These are phyloP conservation scores for Neoarius graeffei DNA, from an alignment of 2,113 vertebrate genomes.

Conservation along the genomic window DNA sequence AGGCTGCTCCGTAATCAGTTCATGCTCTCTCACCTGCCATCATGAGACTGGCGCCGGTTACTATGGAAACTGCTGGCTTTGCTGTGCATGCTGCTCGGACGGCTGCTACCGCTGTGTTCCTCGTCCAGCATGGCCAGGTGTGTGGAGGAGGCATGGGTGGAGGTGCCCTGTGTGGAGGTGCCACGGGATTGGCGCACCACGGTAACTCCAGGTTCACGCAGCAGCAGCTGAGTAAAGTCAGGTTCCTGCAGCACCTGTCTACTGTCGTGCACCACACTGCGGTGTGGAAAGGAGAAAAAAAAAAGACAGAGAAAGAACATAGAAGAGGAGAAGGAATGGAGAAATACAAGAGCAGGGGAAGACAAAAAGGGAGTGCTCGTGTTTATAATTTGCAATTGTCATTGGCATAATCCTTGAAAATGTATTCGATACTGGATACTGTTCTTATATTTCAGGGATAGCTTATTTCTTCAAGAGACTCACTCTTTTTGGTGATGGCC, in stretches of 20 bases:
- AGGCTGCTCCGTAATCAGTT: background rate
- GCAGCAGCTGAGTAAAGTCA: conserved; percentile 90
- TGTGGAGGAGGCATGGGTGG: conserved; percentile 94
- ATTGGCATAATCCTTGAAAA: too few species aligned
- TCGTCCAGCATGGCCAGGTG: conserved; percentile 93
- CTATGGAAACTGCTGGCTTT: conserved; percentile 94
- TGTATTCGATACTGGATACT: background rate
- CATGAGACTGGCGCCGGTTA: conserved; percentile 87
- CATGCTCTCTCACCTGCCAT: conserved; percentile 77
- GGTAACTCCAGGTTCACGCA: conserved; percentile 87
- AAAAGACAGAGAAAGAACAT: conserved; percentile 13
- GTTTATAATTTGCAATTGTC: background rate
- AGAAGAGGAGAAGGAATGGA: conserved; percentile 55
- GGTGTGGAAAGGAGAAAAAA: conserved; percentile 26
- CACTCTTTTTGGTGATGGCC: conserved; percentile 94
- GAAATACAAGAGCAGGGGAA: conserved; percentile 32
- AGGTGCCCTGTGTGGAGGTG: conserved; percentile 96
- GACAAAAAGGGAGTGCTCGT: conserved; percentile 24
- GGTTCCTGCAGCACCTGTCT: conserved; percentile 93
- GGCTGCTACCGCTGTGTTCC: conserved; percentile 82
- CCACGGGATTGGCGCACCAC: conserved; percentile 90
- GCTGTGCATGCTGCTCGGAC: conserved; percentile 86
- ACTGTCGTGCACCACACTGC: conserved; percentile 84
- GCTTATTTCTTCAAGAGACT: conserved; percentile 54
- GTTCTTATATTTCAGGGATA: background rate